Evolutionary conservation across 1,140 invertebrate species (phyloP), one percentile per base, ranked within the genome.

Genomic region (Anoplophora glabripennis): DNA sequence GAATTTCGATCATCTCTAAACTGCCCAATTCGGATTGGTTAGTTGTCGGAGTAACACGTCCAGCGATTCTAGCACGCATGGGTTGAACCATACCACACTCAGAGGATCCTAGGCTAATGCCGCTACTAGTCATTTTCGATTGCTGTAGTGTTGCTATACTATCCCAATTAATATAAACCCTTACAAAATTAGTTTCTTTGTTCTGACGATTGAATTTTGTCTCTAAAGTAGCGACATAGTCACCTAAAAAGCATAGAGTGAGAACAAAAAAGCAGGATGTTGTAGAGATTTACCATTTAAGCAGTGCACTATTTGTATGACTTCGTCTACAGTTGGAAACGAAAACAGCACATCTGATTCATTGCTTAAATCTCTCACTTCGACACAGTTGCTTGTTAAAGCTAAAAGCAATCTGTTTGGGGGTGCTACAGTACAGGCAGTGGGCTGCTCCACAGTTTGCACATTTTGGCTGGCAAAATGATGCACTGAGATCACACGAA

Each of bases 1-100:
- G 86, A 15, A 88, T 71, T 64, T 88, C 86, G 56, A 88, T 84
- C 84, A 88, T 87, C 68, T 87, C 85, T 35, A 87, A 70, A 63
- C 77, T 76, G 54, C 79, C 77, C 47, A 79, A 63, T n/a, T 81
- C 79, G 1, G 70, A 71, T 47, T 83, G 76, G 57, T 79, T 83
- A 44, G 78, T 77, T 52, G 82, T 84, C 0, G 84, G 83, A 1
- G 85, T 87, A 1, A 87, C 85, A 45, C 84, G 68, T 1, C 86
- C 86, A 11, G 87, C 86, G 37, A 88, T 87, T 51, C 87, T 76
- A 1, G 86, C 86, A 55, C 84, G 75, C 81, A 88, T 86, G 8
- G 85, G 79, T 53, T 84, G 83, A 61, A 77, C 77, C 68, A 76
- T 79, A 40, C 74, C 74, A 60, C 74, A 76, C 59, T 76, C 74